Base-by-base conservation (phyloP, 2,113 vertebrate species). In the Triplophysa siluroides region DNA sequence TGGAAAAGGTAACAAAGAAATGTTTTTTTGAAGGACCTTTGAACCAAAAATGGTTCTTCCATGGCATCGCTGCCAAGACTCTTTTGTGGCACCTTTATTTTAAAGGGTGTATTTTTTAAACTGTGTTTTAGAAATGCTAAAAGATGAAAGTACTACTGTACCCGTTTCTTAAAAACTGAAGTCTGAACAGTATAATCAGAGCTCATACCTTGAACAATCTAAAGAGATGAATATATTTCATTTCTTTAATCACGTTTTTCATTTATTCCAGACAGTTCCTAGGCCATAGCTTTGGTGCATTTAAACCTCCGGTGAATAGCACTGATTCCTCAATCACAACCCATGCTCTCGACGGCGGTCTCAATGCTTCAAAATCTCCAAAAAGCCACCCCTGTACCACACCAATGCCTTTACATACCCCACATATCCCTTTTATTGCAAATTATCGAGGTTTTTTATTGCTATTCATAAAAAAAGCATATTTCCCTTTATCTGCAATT, bases 371-470 rank as follows among this genome's bases (percentile, higher is more conserved):
- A 21, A 58, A 38, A 38, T 38, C 54, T 58, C 54, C 8, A 10
- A 58, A 21, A 58, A 91, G 87, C 84, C 85, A 87, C 85, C 83
- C 88, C 88, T 85, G 88, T 90, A 81, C 85, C 82, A 83, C 85
- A 86, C 76, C 83, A 80, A 77, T 47, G 76, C 68, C 79, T 76
- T 88, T 75, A 86, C 88, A 87, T 83, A 85, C 87, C 86, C 88
- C 77, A 76, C 88, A 86, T 89, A 86, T 88, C 85, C 81, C 88
- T 91, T 91, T 93, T 91, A 91, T 89, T 90, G 90, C 88, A 83
- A 89, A 89, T 91, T 89, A 91, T 90, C 78, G 3, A 83, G 84
- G 85, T 85, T 88, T 90, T 83, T 92, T 88, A 91, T 90, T 87
- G 87, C 88, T 91, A 88, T 92, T 90, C 88, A 91, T 88, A 89